Percentiles rank a stretch among this genome's conserved stretches.
Evolutionary conservation across 92 coral and sea anemone species (phyloP).

Genomic region (Epizoanthus ramosus): DNA sequence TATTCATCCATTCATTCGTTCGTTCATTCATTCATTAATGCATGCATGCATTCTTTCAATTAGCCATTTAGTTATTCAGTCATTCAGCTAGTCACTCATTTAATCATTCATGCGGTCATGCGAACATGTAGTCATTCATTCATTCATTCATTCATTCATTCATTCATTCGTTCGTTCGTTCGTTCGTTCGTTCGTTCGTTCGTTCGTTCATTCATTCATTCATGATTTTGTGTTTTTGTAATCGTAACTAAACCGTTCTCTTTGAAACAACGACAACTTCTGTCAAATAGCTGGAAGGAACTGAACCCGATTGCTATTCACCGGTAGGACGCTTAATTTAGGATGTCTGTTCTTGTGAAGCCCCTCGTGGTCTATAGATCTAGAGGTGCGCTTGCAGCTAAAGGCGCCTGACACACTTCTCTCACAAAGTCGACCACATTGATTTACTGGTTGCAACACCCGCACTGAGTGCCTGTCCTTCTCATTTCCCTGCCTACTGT

Average conservation of each 20-base stretch:
- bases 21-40: too few relatives aligned
- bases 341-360: background rate
- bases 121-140: background rate
- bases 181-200: background rate
- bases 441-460: background rate
- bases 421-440: background rate
- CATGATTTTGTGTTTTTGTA: background rate
- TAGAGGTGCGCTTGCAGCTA: background rate
- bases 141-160: too few relatives aligned
- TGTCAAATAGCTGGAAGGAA: conserved; percentile 7
- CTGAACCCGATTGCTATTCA: background rate
- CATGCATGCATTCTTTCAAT: too few relatives aligned
- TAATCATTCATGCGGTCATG: too few relatives aligned
- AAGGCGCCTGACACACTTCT: background rate
- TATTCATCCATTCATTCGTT: too few relatives aligned
- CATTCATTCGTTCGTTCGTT: too few relatives aligned
- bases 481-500: background rate
- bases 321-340: background rate
- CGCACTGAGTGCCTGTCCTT: background rate
- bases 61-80: too few relatives aligned
- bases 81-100: too few relatives aligned
- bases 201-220: too few relatives aligned
- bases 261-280: background rate
- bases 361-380: background rate
- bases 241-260: background rate